Evolutionary conservation across 2,888 invertebrate species (phyloP).

Genomic region (Nephrotoma appendiculata): DNA sequence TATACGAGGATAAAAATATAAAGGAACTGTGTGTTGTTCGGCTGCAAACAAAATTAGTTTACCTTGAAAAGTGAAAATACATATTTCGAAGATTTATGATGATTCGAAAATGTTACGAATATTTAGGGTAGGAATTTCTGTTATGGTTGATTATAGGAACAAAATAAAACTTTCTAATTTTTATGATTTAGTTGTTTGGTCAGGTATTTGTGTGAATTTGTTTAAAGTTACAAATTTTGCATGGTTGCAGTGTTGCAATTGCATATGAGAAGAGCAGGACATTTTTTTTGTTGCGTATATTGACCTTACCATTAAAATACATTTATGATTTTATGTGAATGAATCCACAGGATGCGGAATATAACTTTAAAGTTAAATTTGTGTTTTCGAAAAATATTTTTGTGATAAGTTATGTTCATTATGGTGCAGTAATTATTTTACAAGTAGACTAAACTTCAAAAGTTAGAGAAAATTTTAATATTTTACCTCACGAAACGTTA

Average conservation of each 20-base stretch:
- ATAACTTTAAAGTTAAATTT: no score
- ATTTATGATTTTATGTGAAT: no score
- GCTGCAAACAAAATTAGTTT: neutral
- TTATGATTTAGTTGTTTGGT: neutral
- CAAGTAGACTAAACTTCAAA: no score
- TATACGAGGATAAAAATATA: neutral
- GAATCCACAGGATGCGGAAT: no score
- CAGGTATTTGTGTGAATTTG: neutral
- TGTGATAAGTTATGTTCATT: no score
- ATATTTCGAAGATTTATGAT: neutral
- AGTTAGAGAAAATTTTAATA: no score
- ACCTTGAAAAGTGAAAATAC: neutral
- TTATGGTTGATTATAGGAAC: neutral
- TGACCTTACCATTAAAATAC: no score
- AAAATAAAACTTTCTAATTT: neutral
- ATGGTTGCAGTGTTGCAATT: neutral
- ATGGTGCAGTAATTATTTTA: no score
- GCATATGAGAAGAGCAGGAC: neutral
- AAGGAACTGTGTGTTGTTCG: neutral
- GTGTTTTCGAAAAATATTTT: no score
- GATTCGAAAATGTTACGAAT: neutral
- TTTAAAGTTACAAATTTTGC: neutral
- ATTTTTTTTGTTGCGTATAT: no score
- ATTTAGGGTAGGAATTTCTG: neutral
- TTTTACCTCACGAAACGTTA: no score